Evolutionary conservation across 2,888 invertebrate species (phyloP), one percentile per base, ranked within the genome.

Genomic region (Prosopocoilus inquinatus): DNA sequence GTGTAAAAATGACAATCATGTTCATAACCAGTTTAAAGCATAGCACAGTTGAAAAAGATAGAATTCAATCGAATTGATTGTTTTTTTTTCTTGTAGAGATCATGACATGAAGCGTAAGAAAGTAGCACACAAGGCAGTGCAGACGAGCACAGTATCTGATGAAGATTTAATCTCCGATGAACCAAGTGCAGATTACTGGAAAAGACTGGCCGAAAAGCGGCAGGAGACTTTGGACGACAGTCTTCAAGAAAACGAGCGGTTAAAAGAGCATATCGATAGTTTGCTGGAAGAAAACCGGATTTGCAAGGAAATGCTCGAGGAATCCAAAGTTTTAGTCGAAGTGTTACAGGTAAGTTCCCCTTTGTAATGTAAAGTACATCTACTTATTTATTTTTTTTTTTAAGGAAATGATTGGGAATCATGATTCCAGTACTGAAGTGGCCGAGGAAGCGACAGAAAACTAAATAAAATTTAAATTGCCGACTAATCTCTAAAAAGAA

Each of bases 161-260:
- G 84, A 86, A 63, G 91, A 91, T 72, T 79, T 91, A 34, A 90
- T 87, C 1, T 84, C 85, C 39, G 84, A 85, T 54, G 73, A 57
- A 51, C 87, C 91, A 2, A 85, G 89, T 54, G 86, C 86, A 68
- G 83, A 84, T 59, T 92, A 91, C 71, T 92, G 90, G 89, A 80
- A 89, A 75, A 78, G 84, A 44, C 71, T 91, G 59, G 89, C 91
- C 16, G 90, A 89, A 71, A 87, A 86, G 67, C 82, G 91, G 57
- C 83, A 88, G 55, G 77, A 84, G 64, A 88, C 88, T 2, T 75
- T 92, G 20, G 84, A 90, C 66, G 85, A 88, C 58, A 84, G 90
- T 20, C 79, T 91, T 28, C 81, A 84, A 53, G 90, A 91, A 75
- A 91, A 90, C 76, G 82, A 83, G 57, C 80, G 81, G 63, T 70